These are phyloP conservation scores for Lymantria dispar DNA, from an alignment of 2,888 invertebrate genomes.

Conservation along the genomic window DNA sequence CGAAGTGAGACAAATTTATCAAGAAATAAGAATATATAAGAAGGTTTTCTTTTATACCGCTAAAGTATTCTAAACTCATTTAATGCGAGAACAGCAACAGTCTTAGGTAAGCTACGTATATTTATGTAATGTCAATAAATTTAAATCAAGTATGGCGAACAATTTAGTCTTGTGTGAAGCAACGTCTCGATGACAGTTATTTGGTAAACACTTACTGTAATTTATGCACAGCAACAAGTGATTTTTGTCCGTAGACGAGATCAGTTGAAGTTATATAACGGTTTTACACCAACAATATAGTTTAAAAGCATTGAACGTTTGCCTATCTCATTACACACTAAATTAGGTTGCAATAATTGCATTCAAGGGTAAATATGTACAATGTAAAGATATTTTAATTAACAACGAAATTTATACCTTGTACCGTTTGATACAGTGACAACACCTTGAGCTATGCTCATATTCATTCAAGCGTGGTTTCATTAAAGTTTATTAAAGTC, in stretches of 20 bases:
- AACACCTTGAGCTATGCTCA: slow-evolving; percentile 22
- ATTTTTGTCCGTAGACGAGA: background rate
- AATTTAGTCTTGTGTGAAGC: background rate
- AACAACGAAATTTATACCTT: slow-evolving; percentile 21
- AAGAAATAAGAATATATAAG: no score
- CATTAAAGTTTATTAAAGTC: slow-evolving; percentile 55
- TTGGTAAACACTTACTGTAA: slow-evolving; percentile 2
- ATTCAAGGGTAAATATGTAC: slow-evolving; percentile 4
- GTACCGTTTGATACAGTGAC: slow-evolving; percentile 14
- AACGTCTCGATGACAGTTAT: slow-evolving; percentile 1
- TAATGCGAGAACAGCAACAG: no score
- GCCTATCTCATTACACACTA: slow-evolving; percentile 6
- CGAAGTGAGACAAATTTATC: no score
- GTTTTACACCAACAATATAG: slow-evolving; percentile 1
- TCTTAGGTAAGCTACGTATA: no score
- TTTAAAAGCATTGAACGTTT: slow-evolving; percentile 1
- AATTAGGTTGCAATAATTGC: slow-evolving; percentile 8
- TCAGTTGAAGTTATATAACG: slow-evolving; percentile 1
- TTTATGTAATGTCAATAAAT: background rate
- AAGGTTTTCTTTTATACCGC: no score
- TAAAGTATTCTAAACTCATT: no score
- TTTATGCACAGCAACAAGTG: background rate
- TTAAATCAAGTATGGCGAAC: background rate
- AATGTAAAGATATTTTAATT: slow-evolving; percentile 21
- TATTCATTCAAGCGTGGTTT: slow-evolving; percentile 33